Base-by-base conservation (phyloP, 2,797 vertebrate genomes). In the Chaunax sp. region DNA sequence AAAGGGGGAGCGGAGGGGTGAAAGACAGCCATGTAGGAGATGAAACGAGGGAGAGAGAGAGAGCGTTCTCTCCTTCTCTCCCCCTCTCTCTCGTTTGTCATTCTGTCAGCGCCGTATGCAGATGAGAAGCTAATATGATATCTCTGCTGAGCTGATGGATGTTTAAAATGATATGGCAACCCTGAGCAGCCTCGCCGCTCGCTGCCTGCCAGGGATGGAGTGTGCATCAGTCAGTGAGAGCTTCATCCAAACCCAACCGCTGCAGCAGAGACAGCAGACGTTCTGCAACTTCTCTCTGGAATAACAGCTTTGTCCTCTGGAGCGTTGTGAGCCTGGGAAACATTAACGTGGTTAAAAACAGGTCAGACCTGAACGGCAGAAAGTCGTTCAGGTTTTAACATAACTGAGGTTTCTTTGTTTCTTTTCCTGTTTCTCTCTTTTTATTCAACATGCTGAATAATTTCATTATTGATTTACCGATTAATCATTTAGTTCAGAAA, bases 101-200 rank as follows among this genome's bases (percentile, higher is more conserved):
- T 93, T 92, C 90, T 90, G 89, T 82, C 84, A 73, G 82, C 72
- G 47, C 82, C 58, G 52, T 88, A 91, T 92, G 90, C 85, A 93
- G 89, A 92, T 92, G 90, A 93, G 89, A 57, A 87, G 82, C 86
- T 90, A 90, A 92, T 93, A 90, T 92, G 87, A 90, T 88, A 89
- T 90, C 87, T 83, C 89, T 85, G 86, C 84, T 88, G 88, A 84
- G 87, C 86, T 92, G 90, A 92, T 93, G 91, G 89, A 90, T 92
- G 87, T 90, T 87, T 85, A 87, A 90, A 86, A 87, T 86, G 83
- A 87, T 85, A 87, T 61, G 83, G 82, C 87, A 78, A 79, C 85
- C 82, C 83, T 76, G 82, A 81, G 70, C 77, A 83, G 77, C 81
- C 64, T 81, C 75, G 62, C 82, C 12, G 61, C 78, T 69, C 71